Conservation (phyloP, 2,888 invertebrate species). For the Sarcophaga carnaria region DNA sequence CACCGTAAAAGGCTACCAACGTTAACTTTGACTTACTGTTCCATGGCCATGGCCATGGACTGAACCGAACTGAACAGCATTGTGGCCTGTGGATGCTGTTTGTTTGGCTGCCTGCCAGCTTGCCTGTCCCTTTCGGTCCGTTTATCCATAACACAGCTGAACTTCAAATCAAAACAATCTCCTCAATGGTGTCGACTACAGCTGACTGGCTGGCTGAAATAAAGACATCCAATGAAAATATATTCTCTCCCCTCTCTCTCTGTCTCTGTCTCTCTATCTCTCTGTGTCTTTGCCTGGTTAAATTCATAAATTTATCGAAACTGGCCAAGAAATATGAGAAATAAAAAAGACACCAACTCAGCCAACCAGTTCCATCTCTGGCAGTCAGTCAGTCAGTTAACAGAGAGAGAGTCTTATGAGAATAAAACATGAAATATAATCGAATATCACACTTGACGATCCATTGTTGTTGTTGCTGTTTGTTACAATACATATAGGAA, state of each 20-base stretch:
- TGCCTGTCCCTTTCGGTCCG: neutral
- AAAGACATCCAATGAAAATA: slow-evolving; percentile 72
- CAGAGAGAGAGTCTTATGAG: slow-evolving; percentile 2
- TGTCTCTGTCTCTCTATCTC: too few relatives aligned
- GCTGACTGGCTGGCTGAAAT: slow-evolving; percentile 41
- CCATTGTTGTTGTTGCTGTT: neutral
- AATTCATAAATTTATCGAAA: slow-evolving; percentile 77
- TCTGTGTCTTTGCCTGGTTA: slow-evolving; percentile 54
- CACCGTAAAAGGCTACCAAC: slow-evolving; percentile 61
- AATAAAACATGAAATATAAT: slow-evolving; percentile 77
- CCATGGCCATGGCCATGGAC: neutral
- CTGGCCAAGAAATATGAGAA: slow-evolving; percentile 26
- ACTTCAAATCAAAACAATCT: slow-evolving; percentile 57
- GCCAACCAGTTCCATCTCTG: neutral
- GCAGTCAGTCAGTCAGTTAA: neutral
- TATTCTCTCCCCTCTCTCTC: neutral
- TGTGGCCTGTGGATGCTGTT: neutral
- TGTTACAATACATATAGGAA: neutral
- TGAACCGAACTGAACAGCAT: neutral
- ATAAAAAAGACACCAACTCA: neutral
- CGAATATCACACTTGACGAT: slow-evolving; percentile 75
- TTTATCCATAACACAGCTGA: slow-evolving; percentile 34
- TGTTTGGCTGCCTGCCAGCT: neutral
- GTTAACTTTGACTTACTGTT: slow-evolving; percentile 49
- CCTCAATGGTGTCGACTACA: slow-evolving; percentile 38